phyloP scores from a whole-genome alignment of 2,888 invertebrate genomes.

The Urechis unicinctus region DNA sequence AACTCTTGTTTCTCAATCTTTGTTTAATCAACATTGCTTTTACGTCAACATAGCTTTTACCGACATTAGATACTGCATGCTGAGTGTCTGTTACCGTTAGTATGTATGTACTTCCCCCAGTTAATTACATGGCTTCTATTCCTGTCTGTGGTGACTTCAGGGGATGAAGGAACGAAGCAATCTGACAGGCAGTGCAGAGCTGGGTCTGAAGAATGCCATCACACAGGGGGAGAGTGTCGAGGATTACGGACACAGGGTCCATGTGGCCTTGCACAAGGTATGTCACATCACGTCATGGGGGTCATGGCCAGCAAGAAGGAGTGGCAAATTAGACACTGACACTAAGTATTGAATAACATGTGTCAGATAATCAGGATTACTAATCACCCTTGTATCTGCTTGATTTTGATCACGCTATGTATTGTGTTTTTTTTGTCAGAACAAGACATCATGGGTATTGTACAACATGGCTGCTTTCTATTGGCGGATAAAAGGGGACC shows the following conservation, averaged over 20 bases:
- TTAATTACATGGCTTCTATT: neutral
- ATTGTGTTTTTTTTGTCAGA: no score
- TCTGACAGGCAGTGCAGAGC: conserved; percentile 55
- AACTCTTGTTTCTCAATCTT: neutral
- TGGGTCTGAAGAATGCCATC: conserved; percentile 52
- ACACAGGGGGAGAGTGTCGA: conserved; percentile 46
- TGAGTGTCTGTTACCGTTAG: no score
- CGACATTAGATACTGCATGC: no score
- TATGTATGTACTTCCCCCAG: no score
- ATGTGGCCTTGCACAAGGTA: conserved; percentile 56
- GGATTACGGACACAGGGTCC: conserved; percentile 62
- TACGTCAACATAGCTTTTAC: no score
- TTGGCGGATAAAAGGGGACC: conserved; percentile 71
- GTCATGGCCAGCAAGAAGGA: no score
- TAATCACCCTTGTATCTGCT: no score
- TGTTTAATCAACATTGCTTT: neutral
- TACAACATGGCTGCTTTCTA: conserved; percentile 73
- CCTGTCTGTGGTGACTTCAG: conserved; percentile 24
- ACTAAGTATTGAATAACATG: no score
- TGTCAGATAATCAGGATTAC: no score
- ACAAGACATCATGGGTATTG: conserved; percentile 71
- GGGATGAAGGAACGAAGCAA: conserved; percentile 56
- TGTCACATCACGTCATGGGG: neutral
- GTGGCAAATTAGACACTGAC: no score
- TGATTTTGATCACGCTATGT: no score